phyloP scores from a whole-genome alignment of 1,140 invertebrate species.

The Papilio machaon region DNA sequence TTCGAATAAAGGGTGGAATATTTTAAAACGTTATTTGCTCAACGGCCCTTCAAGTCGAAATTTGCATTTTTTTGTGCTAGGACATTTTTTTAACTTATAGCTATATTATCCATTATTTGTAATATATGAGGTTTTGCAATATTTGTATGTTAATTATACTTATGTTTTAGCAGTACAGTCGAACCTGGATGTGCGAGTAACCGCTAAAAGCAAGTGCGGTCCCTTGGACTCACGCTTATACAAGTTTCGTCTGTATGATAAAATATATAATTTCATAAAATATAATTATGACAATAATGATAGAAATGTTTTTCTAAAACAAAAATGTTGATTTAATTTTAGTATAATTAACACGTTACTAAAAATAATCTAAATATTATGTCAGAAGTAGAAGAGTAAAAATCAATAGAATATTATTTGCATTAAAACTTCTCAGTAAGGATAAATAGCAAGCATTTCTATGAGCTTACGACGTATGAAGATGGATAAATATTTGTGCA shows the following conservation, averaged over 20 bases:
- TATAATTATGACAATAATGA: too few relatives aligned
- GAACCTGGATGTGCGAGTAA: too few relatives aligned
- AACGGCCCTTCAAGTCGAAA: not conserved
- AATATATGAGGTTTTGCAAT: not conserved
- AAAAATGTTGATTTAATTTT: too few relatives aligned
- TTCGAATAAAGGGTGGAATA: not conserved
- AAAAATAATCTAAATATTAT: not conserved
- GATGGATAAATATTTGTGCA: conserved; percentile 5
- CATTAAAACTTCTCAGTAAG: not conserved
- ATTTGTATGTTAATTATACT: not conserved
- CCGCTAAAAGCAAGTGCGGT: too few relatives aligned
- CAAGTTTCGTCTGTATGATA: too few relatives aligned
- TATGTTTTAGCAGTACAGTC: too few relatives aligned
- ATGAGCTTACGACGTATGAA: not conserved
- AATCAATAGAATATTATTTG: not conserved
- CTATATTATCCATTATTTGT: not conserved
- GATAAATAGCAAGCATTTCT: not conserved
- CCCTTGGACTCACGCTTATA: too few relatives aligned
- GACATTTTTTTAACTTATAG: not conserved
- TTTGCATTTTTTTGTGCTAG: not conserved
- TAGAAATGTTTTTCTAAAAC: too few relatives aligned
- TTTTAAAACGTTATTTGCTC: not conserved
- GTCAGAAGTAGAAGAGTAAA: too few relatives aligned
- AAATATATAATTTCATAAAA: too few relatives aligned
- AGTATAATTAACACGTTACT: too few relatives aligned